Evolutionary conservation across 1,140 invertebrate genomes (phyloP).

Genomic region (Nebria ingens): DNA sequence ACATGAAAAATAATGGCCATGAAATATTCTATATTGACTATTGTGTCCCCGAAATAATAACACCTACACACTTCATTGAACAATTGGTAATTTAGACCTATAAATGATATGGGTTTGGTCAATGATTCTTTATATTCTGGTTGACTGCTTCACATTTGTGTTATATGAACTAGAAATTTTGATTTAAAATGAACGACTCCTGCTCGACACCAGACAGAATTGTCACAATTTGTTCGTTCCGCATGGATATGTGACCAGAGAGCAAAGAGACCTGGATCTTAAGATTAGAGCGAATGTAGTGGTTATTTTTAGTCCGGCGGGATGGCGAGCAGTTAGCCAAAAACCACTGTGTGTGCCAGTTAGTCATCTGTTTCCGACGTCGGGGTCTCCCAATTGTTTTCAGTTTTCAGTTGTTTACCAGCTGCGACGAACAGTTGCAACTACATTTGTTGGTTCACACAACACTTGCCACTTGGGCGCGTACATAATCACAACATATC

Average conservation of each 20-base stretch:
- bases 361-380: slow-evolving; percentile 7
- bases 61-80: too few relatives aligned
- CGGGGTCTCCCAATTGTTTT: slow-evolving; percentile 7
- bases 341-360: slow-evolving; percentile 7
- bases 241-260: neutral
- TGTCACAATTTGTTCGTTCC: neutral
- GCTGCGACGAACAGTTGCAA: too few relatives aligned
- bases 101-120: too few relatives aligned
- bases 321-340: neutral
- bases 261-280: slow-evolving; percentile 4
- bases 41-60: too few relatives aligned
- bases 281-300: slow-evolving; percentile 6
- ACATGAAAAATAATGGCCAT: too few relatives aligned
- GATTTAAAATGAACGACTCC: neutral
- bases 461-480: too few relatives aligned
- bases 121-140: too few relatives aligned
- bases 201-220: neutral
- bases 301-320: slow-evolving; percentile 2
- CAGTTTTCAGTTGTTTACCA: neutral
- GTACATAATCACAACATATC: too few relatives aligned
- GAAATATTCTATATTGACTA: too few relatives aligned
- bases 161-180: neutral
- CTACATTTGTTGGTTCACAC: too few relatives aligned
- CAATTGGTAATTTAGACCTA: too few relatives aligned
- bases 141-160: too few relatives aligned